Evolutionary conservation across 2,113 vertebrate genomes (phyloP), one percentile per base, ranked within the genome.

Genomic region (Pollachius pollachius): DNA sequence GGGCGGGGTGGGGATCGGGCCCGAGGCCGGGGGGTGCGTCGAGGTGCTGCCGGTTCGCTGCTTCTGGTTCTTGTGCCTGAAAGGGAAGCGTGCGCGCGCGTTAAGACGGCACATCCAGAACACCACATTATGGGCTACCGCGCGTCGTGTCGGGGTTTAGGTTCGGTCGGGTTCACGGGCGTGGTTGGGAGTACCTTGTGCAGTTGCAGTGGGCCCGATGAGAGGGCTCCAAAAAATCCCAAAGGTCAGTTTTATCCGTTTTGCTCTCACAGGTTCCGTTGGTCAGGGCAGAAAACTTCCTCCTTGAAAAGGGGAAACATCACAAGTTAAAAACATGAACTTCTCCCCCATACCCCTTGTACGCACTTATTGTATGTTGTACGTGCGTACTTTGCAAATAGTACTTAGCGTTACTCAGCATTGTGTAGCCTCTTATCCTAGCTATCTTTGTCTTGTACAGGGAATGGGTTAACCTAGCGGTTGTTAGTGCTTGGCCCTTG

Each of bases 141-240:
- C 9, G 2, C 9, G 8, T 13, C 8, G 2, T 48, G 12, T 34
- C 30, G 4, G 30, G 11, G 2, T 7, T 48, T 2, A 1, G 41
- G 8, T 8, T 48, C 41, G 2, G 41, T 48, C 1, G 41, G 37
- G 5, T 2, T 41, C 37, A 7, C 37, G 11, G 8, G 1, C 41
- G 41, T 23, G 23, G 41, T 48, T 9, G 41, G 41, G 15, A 27
- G 34, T 91, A 98, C 97, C 97, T 95, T 81, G 91, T 94, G 87
- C 97, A 99, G 85, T 90, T 96, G 88, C 97, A 99, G 75, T 92
- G 93, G 74, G 93, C 92, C 90, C 95, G 94, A 78, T 96, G 95
- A 8, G 93, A 93, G 62, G 93, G 90, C 91, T 99, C 97, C 68
- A 96, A 93, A 90, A 98, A 99, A 88, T 98, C 94, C 96, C 97